These are phyloP conservation scores for Nephila pilipes DNA, from an alignment of 1,140 invertebrate genomes.

Conservation along the genomic window DNA sequence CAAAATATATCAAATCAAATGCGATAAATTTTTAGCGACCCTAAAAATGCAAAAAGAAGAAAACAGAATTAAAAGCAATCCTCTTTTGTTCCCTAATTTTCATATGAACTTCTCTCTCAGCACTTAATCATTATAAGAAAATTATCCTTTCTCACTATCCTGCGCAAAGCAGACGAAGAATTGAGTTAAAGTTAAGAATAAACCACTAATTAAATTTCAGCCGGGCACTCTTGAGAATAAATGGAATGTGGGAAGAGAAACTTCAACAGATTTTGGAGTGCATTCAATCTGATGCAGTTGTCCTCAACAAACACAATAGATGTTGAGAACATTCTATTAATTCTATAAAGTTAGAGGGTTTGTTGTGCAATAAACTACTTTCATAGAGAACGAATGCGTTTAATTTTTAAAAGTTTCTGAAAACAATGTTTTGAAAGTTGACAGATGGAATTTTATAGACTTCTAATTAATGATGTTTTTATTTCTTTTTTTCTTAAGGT, in stretches of 20 bases:
- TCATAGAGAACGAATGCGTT: not conserved
- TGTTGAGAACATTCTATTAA: not conserved
- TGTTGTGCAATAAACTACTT: not conserved
- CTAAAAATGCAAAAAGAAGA: too few relatives aligned
- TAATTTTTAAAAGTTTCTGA: not conserved
- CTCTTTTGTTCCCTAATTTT: too few relatives aligned
- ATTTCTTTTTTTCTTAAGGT: too few relatives aligned
- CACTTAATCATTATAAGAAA: too few relatives aligned
- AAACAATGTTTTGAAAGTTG: too few relatives aligned
- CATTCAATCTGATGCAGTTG: not conserved
- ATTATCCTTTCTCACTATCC: too few relatives aligned
- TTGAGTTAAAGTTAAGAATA: constrained; percentile 56
- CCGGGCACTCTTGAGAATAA: not conserved
- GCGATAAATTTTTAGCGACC: too few relatives aligned
- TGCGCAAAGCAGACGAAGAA: not conserved
- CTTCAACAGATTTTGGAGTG: not conserved
- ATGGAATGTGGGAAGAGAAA: constrained; percentile 34
- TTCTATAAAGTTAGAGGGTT: not conserved
- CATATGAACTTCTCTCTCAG: too few relatives aligned
- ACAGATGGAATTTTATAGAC: too few relatives aligned
- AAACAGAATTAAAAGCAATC: too few relatives aligned
- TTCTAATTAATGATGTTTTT: too few relatives aligned
- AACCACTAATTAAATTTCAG: constrained; percentile 45
- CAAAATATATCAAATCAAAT: too few relatives aligned
- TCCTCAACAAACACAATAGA: not conserved